Evolutionary conservation across 2,888 invertebrate species (phyloP).

Genomic region (Conomelus anceps): DNA sequence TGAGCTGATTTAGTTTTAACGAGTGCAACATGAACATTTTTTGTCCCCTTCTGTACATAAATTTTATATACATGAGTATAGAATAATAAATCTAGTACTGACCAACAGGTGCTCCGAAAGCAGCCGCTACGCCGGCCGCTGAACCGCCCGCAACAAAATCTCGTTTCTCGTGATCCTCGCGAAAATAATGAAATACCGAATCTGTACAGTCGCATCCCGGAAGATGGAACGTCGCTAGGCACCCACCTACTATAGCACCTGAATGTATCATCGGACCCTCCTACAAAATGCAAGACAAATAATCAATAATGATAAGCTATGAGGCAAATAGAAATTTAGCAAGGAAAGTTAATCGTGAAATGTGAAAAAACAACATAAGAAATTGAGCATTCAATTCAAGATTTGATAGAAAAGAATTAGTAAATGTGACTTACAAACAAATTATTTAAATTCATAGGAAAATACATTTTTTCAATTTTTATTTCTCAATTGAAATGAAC

Average conservation of each 20-base stretch:
- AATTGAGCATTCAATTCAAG: too few species aligned
- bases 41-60: too few species aligned
- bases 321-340: neutral
- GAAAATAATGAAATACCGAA: constrained; percentile 47
- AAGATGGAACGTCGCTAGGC: constrained; percentile 31
- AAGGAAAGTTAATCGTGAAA: too few species aligned
- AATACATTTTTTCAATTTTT: too few species aligned
- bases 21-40: too few species aligned
- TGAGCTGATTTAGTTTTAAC: too few species aligned
- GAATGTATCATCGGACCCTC: constrained; percentile 58
- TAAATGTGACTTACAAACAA: too few species aligned
- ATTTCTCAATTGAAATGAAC: too few species aligned
- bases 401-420: too few species aligned
- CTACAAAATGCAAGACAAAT: constrained; percentile 20
- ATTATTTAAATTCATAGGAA: too few species aligned
- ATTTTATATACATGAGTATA: constrained; percentile 15
- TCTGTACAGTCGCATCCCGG: constrained; percentile 45
- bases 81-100: constrained; percentile 8
- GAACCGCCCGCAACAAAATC: constrained; percentile 59
- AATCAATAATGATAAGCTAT: neutral
- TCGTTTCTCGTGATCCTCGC: constrained; percentile 55
- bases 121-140: constrained; percentile 57
- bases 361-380: too few species aligned
- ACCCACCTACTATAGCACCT: constrained; percentile 54
- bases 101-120: constrained; percentile 52